Evolutionary conservation across 2,888 invertebrate genomes (phyloP), one percentile per base, ranked within the genome.

Genomic region (Zygogramma bicolorata): DNA sequence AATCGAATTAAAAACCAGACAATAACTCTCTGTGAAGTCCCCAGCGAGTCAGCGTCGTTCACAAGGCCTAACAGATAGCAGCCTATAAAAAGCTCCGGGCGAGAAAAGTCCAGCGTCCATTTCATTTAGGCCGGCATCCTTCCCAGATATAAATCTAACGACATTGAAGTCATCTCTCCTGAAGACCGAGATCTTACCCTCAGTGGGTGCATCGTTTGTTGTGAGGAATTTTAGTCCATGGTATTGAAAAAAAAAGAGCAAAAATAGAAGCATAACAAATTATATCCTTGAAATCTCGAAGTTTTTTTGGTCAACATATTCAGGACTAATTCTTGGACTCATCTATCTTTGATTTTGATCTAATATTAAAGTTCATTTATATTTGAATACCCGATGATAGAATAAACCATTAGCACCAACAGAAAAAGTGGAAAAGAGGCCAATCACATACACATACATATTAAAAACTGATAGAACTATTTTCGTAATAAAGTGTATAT

Each of bases 91-190:
- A 79, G 72, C 78, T 75, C 67, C 68, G 68, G 69, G 76, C 76
- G 75, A 77, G 76, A 76, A 77, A 77, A 78, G 75, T 68, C 77
- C 75, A 74, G 78, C 77, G 80, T 80, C 80, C 79, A 79, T 80
- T 79, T 75, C 76, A 77, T 78, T 79, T 77, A 74, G 76, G 72
- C 75, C 74, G 75, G 76, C 77, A 77, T 79, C 79, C 79, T 77
- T 75, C 78, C 76, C 78, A 74, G 81, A 81, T 81, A 82, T 82
- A 81, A 82, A 82, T 82, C 82, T 82, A 80, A 80, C 78, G 73
- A 73, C 71, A 65, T 46, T 60, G 69, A 46, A 72, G 70, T 70
- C 75, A 73, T 72, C 72, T 72, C 75, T 73, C 65, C 65, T 72
- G 65, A 65, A 75, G 72, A 69, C 66, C 59, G 57, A 62, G 65